phyloP scores from a whole-genome alignment of 2,113 vertebrate genomes.

The Grus americana region DNA sequence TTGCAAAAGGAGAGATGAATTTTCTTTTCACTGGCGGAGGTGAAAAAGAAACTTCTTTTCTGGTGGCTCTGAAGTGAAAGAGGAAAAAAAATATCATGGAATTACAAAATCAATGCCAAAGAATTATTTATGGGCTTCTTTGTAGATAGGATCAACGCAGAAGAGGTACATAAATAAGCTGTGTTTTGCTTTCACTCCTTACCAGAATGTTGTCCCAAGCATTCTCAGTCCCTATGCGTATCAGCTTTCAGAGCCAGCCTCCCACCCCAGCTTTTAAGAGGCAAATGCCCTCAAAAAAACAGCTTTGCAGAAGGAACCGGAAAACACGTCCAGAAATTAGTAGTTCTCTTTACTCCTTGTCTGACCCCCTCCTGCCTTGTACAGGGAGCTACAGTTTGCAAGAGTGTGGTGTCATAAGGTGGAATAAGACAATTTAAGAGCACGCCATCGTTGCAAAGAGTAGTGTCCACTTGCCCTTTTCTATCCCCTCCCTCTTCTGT shows the following conservation, averaged over 20 bases:
- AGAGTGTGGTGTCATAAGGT: neutral
- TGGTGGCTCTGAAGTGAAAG: no score
- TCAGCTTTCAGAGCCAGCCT: neutral
- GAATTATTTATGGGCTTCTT: no score
- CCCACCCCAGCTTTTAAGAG: neutral
- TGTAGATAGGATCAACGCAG: no score
- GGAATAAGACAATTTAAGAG: neutral
- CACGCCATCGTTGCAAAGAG: neutral
- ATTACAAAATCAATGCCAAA: no score
- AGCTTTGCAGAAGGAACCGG: neutral
- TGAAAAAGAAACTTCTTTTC: no score
- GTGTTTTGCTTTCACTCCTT: neutral
- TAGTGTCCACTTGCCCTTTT: neutral
- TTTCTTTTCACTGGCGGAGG: no score
- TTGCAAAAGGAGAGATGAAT: no score
- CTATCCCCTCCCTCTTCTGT: neutral
- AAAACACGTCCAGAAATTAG: neutral
- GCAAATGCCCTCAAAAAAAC: neutral
- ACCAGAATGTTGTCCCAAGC: neutral
- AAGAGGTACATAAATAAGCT: neutral
- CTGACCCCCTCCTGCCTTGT: neutral
- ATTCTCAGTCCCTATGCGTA: neutral
- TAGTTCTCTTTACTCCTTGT: neutral
- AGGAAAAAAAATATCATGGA: no score
- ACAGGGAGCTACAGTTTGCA: neutral